Conservation (phyloP, 2,888 invertebrate species). For the Pyrocoelia pectoralis region DNA sequence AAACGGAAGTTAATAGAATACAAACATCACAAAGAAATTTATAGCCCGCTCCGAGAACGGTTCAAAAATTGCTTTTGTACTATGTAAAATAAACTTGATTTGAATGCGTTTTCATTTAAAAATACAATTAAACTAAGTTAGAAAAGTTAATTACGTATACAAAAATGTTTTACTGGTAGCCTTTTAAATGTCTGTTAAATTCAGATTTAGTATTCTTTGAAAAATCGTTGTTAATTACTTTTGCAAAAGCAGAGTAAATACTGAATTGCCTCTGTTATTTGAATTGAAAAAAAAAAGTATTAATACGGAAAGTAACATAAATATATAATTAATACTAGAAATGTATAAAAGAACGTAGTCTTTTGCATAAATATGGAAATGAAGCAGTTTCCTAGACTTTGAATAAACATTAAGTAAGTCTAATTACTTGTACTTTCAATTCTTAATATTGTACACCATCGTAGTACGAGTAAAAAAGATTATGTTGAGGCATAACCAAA, state of each 20-base stretch:
- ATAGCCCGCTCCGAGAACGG: conserved; percentile 37
- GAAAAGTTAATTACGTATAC: conserved; percentile 29
- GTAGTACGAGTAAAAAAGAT: too few species aligned
- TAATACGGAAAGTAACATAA: neutral
- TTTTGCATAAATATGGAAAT: neutral
- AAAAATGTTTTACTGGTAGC: conserved; percentile 15
- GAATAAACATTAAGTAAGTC: too few species aligned
- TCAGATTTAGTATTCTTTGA: conserved; percentile 14
- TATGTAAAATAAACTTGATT: conserved; percentile 34
- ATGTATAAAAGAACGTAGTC: neutral
- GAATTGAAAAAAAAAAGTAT: neutral
- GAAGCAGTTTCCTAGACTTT: too few species aligned
- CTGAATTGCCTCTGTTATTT: conserved; percentile 2
- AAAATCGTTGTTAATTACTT: conserved; percentile 14
- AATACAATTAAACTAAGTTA: conserved; percentile 32
- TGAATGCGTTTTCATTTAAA: conserved; percentile 33
- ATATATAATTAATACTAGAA: neutral
- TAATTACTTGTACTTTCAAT: too few species aligned
- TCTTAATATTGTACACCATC: too few species aligned
- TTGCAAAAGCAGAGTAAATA: conserved; percentile 5
- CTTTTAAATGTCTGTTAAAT: conserved; percentile 14
- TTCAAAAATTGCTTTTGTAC: conserved; percentile 36
- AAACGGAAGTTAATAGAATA: conserved; percentile 49
- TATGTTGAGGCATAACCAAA: too few species aligned
- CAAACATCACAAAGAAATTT: conserved; percentile 47